A percentile compares a stretch with the other conserved stretches of the same genome.
Conservation (phyloP, 2,888 invertebrate genomes). For the Pterostichus niger region DNA sequence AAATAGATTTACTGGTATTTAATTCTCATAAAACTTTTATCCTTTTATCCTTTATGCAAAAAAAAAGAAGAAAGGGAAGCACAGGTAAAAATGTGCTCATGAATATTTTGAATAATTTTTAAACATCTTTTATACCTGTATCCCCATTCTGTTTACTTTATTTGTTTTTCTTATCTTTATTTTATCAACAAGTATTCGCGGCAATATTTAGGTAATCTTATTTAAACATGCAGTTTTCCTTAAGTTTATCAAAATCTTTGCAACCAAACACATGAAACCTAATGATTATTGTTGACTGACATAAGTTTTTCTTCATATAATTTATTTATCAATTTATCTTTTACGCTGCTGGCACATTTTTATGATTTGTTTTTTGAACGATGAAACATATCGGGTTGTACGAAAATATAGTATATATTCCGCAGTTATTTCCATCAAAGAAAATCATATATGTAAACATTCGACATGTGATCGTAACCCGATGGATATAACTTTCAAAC, state of each 20-base stretch:
- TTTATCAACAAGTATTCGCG: background rate
- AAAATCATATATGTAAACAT: too few species aligned
- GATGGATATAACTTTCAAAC: too few species aligned
- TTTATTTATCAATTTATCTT: too few species aligned
- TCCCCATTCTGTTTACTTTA: background rate
- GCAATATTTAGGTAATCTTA: background rate
- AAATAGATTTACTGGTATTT: slow-evolving; percentile 2
- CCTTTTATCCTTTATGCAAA: background rate
- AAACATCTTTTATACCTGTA: slow-evolving; percentile 9
- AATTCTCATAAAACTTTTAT: slow-evolving; percentile 26
- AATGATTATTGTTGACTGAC: too few species aligned
- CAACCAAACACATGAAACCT: background rate
- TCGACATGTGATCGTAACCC: too few species aligned
- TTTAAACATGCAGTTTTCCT: background rate
- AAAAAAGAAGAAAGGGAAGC: background rate
- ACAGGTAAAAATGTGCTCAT: background rate
- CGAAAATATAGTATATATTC: too few species aligned
- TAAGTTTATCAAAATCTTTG: background rate
- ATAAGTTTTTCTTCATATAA: too few species aligned
- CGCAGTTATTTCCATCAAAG: too few species aligned
- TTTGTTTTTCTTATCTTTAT: background rate
- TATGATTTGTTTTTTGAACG: too few species aligned
- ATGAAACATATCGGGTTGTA: too few species aligned
- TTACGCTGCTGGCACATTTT: too few species aligned
- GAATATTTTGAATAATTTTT: slow-evolving; percentile 1